Evolutionary conservation across 2,797 vertebrate genomes (phyloP).

Genomic region (Molossus alvarezi): DNA sequence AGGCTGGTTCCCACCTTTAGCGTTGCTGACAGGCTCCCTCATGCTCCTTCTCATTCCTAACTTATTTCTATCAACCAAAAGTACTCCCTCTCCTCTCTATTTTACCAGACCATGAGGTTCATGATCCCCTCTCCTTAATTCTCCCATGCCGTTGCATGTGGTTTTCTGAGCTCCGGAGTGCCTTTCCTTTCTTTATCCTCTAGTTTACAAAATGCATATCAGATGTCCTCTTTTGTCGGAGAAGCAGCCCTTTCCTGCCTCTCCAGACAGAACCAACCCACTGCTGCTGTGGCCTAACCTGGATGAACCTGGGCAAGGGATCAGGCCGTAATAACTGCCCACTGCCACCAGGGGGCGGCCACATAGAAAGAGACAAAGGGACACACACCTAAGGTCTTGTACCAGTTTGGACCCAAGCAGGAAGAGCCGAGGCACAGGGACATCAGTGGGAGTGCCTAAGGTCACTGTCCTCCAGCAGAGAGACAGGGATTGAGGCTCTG

Average conservation of each 20-base stretch:
- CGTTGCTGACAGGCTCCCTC: rapidly evolving
- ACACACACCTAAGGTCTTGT: background rate
- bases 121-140: background rate
- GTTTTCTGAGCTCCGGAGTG: background rate
- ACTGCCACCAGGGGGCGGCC: conserved; percentile 71
- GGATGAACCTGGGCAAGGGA: background rate
- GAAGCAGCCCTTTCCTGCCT: background rate
- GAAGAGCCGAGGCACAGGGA: background rate
- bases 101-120: background rate
- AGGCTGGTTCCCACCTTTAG: background rate
- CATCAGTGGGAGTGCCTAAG: background rate
- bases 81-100: background rate
- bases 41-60: rapidly evolving
- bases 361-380: background rate
- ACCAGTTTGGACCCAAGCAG: background rate
- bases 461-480: background rate
- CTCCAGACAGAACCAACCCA: background rate
- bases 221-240: background rate
- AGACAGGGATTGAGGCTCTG: background rate
- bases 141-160: background rate
- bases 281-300: rapidly evolving
- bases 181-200: background rate
- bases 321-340: rapidly evolving
- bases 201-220: background rate
- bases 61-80: background rate